Percentiles rank a stretch among this genome's conserved stretches.
Conservation (phyloP, 1,140 invertebrate genomes). For the Procambarus clarkii region DNA sequence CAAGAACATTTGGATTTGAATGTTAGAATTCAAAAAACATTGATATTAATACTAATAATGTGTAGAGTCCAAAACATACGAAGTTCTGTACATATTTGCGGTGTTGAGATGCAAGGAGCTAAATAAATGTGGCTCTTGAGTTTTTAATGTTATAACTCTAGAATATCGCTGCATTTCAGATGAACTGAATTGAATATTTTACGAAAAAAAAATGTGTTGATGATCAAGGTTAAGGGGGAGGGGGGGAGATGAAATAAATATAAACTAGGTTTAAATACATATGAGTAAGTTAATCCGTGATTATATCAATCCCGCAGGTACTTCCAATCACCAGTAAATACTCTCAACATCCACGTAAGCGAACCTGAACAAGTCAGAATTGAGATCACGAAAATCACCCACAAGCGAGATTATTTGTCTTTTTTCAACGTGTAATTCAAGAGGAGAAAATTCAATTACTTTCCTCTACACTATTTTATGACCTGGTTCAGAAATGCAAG, state of each 20-base stretch:
- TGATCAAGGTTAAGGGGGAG: neutral
- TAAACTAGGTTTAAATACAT: neutral
- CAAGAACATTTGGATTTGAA: too few species aligned
- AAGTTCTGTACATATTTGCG: too few species aligned
- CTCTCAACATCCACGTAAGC: neutral
- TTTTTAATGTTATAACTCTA: neutral
- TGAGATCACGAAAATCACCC: neutral
- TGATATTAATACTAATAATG: too few species aligned
- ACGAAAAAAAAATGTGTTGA: neutral
- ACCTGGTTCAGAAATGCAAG: too few species aligned
- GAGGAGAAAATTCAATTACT: too few species aligned
- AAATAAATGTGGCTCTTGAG: neutral
- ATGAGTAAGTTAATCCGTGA: constrained; percentile 20
- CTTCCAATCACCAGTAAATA: neutral
- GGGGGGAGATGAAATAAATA: neutral
- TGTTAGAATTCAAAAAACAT: too few species aligned
- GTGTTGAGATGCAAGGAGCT: too few species aligned
- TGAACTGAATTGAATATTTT: neutral
- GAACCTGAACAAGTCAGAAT: neutral
- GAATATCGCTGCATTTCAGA: neutral
- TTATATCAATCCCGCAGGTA: constrained; percentile 2
- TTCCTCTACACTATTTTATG: too few species aligned
- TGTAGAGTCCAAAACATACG: too few species aligned
- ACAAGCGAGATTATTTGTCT: neutral
- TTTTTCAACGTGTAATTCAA: too few species aligned